A percentile compares a stretch with the other conserved stretches of the same genome.
Evolutionary conservation across 2,888 invertebrate genomes (phyloP).

Genomic region (Zygaena filipendulae): DNA sequence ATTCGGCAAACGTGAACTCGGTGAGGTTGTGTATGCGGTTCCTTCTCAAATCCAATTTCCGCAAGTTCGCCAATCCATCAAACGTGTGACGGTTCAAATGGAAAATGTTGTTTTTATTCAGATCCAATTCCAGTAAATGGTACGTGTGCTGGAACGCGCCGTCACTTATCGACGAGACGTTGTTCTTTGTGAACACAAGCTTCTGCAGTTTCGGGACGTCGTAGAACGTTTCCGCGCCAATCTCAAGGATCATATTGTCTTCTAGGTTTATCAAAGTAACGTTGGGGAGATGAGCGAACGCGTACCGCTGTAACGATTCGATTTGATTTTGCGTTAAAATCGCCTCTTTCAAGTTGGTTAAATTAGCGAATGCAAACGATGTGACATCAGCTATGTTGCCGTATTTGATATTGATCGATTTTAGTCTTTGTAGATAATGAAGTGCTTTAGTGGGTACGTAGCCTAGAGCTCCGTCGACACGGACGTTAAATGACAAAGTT

Average conservation of each 20-base stretch:
- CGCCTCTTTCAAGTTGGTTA: conserved; percentile 74
- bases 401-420: conserved; percentile 76
- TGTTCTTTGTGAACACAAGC: conserved; percentile 86
- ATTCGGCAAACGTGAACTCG: conserved; percentile 81
- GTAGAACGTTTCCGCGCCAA: conserved; percentile 78
- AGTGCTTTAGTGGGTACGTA: conserved; percentile 79
- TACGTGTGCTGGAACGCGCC: conserved; percentile 81
- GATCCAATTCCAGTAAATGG: conserved; percentile 81
- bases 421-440: conserved; percentile 72
- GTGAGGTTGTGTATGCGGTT: conserved; percentile 83
- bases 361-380: conserved; percentile 79
- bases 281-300: conserved; percentile 79
- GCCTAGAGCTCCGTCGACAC: conserved; percentile 74
- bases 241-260: conserved; percentile 80
- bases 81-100: conserved; percentile 82
- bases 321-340: conserved; percentile 78
- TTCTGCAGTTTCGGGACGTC: conserved; percentile 78
- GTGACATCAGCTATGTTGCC: conserved; percentile 74
- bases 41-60: conserved; percentile 77
- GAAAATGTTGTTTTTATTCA: conserved; percentile 81
- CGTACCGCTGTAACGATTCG: conserved; percentile 71
- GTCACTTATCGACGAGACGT: conserved; percentile 84
- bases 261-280: conserved; percentile 77
- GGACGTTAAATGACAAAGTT: conserved; percentile 77
- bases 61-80: conserved; percentile 78